Conservation (phyloP, 2,113 vertebrate species). For the Cromileptes altivelis region DNA sequence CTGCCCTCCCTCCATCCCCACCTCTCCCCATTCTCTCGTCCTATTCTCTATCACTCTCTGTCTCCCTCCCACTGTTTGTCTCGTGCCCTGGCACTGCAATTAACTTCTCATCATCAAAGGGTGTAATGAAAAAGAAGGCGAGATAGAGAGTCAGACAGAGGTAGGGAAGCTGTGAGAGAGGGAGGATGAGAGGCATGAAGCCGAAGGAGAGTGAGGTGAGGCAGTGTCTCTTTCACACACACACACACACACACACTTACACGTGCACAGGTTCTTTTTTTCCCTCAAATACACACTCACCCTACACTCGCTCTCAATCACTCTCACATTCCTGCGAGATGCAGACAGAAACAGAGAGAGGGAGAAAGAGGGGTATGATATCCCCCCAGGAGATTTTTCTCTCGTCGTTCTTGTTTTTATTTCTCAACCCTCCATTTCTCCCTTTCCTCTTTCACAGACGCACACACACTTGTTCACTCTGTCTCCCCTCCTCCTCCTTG, state of each 20-base stretch:
- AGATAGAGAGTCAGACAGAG: conserved; percentile 67
- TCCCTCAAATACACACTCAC: conserved; percentile 44
- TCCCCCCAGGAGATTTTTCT: conserved; percentile 58
- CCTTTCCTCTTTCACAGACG: conserved; percentile 42
- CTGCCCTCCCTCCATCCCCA: conserved; percentile 13
- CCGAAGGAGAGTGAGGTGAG: conserved; percentile 68
- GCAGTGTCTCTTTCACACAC: background rate
- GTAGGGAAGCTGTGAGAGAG: conserved; percentile 61
- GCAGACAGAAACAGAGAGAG: conserved; percentile 55
- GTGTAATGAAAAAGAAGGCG: conserved; percentile 67
- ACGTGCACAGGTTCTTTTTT: background rate
- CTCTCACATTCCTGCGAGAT: conserved; percentile 54
- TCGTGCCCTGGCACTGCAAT: conserved; percentile 70
- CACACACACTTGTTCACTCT: conserved; percentile 45
- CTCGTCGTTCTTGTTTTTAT: conserved; percentile 59
- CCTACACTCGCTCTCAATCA: conserved; percentile 39
- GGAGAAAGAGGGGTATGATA: conserved; percentile 57
- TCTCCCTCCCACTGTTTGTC: conserved; percentile 59
- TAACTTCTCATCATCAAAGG: conserved; percentile 78
- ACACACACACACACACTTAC: background rate
- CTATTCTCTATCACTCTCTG: conserved; percentile 36
- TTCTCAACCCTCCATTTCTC: conserved; percentile 52
- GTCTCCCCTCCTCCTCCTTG: conserved; percentile 29
- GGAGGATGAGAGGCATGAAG: conserved; percentile 65
- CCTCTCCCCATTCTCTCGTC: conserved; percentile 7